Evolutionary conservation across 2,797 vertebrate genomes (phyloP).

Genomic region (Tadarida brasiliensis): DNA sequence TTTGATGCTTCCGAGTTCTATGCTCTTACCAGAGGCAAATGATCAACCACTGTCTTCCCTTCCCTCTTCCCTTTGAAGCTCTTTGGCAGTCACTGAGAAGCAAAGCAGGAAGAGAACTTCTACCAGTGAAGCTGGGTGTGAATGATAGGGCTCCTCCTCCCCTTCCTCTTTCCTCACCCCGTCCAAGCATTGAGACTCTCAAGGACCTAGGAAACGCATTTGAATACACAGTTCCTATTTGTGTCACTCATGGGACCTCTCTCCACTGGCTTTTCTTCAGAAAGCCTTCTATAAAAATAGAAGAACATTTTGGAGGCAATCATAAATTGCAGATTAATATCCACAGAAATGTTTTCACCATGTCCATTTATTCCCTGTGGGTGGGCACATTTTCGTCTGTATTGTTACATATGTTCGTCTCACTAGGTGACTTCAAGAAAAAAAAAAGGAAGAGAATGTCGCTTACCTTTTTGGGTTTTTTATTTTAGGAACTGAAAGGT

Average conservation of each 20-base stretch:
- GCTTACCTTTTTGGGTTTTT: background rate
- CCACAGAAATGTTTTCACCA: background rate
- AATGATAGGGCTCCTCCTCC: background rate
- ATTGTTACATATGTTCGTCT: background rate
- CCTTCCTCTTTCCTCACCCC: background rate
- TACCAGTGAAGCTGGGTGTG: background rate
- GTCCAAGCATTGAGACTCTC: background rate
- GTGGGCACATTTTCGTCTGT: background rate
- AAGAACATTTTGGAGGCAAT: background rate
- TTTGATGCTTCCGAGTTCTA: background rate
- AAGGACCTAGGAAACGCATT: background rate
- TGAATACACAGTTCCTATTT: background rate
- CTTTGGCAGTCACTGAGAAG: background rate
- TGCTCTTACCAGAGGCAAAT: background rate
- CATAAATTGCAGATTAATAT: background rate
- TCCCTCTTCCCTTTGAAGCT: background rate
- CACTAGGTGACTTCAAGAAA: background rate
- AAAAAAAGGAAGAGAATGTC: slow-evolving; percentile 4
- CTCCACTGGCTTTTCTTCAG: background rate
- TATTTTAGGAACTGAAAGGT: slow-evolving; percentile 84
- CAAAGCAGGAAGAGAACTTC: background rate
- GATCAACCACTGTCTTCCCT: background rate
- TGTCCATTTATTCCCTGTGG: background rate
- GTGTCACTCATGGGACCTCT: background rate
- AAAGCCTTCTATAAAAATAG: background rate